Conservation (phyloP, 2,113 vertebrate species). For the Labeo rohita region DNA sequence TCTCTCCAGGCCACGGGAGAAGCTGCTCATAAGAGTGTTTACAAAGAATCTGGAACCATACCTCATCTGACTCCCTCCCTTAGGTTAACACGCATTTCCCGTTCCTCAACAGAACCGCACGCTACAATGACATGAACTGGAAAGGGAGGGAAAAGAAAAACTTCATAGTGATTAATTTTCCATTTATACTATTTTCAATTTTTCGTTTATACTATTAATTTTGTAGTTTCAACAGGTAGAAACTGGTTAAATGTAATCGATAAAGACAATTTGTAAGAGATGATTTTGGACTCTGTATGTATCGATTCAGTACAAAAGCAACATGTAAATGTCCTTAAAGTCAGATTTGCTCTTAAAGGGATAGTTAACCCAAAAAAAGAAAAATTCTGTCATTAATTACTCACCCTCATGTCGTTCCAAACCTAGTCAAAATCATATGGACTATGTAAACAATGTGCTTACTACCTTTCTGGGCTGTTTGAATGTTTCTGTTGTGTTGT, state of each 20-base stretch:
- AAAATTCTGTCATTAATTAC: too few relatives aligned
- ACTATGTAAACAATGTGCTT: too few relatives aligned
- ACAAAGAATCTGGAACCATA: slow-evolving; percentile 51
- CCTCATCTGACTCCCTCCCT: slow-evolving; percentile 37
- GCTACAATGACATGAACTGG: neutral
- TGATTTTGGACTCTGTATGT: too few relatives aligned
- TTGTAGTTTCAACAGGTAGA: too few relatives aligned
- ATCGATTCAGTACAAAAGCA: too few relatives aligned
- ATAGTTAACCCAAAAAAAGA: too few relatives aligned
- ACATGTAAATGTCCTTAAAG: neutral
- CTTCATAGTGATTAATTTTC: neutral
- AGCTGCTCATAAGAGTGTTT: slow-evolving; percentile 54
- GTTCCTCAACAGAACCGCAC: neutral
- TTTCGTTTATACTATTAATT: too few relatives aligned
- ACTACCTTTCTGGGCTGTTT: too few relatives aligned
- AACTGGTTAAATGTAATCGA: too few relatives aligned
- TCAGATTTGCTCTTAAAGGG: neutral
- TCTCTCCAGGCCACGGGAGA: slow-evolving; percentile 21
- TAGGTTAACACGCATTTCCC: slow-evolving; percentile 34
- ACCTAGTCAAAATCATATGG: too few relatives aligned
- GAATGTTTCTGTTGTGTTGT: too few relatives aligned
- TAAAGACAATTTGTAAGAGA: neutral
- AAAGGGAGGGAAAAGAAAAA: neutral
- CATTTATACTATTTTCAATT: neutral
- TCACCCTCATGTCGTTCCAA: too few relatives aligned